Percentiles rank a stretch among this genome's conserved stretches.
These are phyloP conservation scores for Gallinago solitaria DNA, from an alignment of 2,797 vertebrate species.

Conservation along the genomic window DNA sequence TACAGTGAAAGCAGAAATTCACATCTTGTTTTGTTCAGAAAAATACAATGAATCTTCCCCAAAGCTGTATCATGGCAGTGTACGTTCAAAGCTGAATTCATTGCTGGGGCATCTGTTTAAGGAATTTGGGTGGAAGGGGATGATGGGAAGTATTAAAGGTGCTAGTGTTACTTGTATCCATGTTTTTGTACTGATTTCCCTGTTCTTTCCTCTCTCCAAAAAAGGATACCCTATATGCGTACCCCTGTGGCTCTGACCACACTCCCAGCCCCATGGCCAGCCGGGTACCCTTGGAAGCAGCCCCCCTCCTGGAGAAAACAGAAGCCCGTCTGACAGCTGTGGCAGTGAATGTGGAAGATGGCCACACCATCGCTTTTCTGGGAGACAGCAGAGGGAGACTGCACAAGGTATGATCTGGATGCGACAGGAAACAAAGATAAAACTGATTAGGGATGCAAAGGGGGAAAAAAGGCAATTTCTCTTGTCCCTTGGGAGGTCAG, in stretches of 20 bases:
- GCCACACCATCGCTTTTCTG: slow-evolving; percentile 91
- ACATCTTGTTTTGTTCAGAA: background rate
- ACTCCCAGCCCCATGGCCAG: slow-evolving; percentile 98
- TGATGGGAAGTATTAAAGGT: background rate
- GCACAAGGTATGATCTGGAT: slow-evolving; percentile 84
- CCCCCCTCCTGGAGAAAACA: slow-evolving; percentile 86
- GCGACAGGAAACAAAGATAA: background rate
- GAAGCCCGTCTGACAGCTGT: slow-evolving; percentile 90
- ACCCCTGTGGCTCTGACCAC: slow-evolving; percentile 97
- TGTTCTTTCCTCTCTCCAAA: background rate
- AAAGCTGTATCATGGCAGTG: background rate
- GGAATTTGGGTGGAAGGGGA: background rate
- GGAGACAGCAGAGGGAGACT: slow-evolving; percentile 92
- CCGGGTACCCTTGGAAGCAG: slow-evolving; percentile 82
- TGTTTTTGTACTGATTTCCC: background rate
- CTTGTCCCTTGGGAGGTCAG: background rate
- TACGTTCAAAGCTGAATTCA: background rate
- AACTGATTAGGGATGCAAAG: background rate
- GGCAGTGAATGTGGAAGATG: slow-evolving; percentile 85
- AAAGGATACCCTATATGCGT: slow-evolving; percentile 93
- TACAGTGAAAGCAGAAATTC: background rate
- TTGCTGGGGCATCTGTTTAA: background rate
- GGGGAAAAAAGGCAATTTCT: background rate
- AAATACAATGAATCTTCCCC: background rate
- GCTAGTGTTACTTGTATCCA: background rate